Evolutionary conservation across 2,113 vertebrate species (phyloP), one percentile per base, ranked within the genome.

Genomic region (Dendrocopos noguchii): DNA sequence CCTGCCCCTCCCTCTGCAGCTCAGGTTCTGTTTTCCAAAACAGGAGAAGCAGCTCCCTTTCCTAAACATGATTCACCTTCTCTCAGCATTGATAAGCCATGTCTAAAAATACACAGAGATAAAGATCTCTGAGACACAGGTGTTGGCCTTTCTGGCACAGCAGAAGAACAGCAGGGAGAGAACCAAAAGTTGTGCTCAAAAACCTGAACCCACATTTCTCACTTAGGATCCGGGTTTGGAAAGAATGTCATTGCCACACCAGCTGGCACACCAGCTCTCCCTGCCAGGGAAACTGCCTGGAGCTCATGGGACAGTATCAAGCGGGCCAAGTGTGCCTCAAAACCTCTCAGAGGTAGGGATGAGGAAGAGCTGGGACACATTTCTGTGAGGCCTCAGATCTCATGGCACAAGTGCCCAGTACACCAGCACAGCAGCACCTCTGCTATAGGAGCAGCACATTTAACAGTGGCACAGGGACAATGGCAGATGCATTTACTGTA

Each of bases 391-490:
- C 50, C 22, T 24, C 50, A 52, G 50, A 12, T 52, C 50, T 52
- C 22, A 13, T 52, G 50, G 50, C 22, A 52, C 24, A 12, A 52
- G 50, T 52, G 50, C 63, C 52, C 52, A 17, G 25, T 33, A 22
- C 42, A 15, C 36, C 60, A 20, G 44, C n/a, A 22, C 33, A 19
- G 36, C 47, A 21, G 47, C 33, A 19, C 22, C 59, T 50, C 55
- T 74, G 72, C 31, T 6, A 15, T 1, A 9, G 55, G 63, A 75
- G 42, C 36, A 31, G 39, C 39, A 17, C 27, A 1, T 11, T 47
- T 7, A 28, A 50, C 34, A 24, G 19, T 0, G 0, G 12, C 33
- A 13, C 6, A 0, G 2, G 52, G 18, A 18, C 1, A 1, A 20
- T 5, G 7, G 17, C 25, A 15, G 10, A 24, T 8, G 7, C 75